Evolutionary conservation across 2,797 vertebrate genomes (phyloP), one percentile per base, ranked within the genome.

Genomic region (Acanthurus tractus): DNA sequence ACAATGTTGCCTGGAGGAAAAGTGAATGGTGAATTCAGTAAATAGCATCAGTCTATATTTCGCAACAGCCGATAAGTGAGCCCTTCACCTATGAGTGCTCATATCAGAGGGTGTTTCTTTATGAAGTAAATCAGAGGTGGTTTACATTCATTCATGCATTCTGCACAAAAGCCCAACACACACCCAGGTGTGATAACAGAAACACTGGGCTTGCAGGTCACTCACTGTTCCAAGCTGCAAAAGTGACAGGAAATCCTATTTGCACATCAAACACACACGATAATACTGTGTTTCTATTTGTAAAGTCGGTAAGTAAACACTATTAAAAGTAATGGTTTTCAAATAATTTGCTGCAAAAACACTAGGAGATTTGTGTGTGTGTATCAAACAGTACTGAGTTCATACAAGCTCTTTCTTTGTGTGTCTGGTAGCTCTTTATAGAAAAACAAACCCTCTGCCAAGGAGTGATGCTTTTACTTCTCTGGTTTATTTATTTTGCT

Each of bases 211-310:
- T 34, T 34, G 57, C 42, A 49, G 62, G 36, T 69, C 57, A 52
- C 11, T 25, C 22, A 50, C 22, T 11, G 52, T 68, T 63, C 20
- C 6, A 1, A 17, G 13, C 22, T 13, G 44, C 25, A 25, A 84
- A 80, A 82, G 73, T 82, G 63, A 78, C 45, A 70, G 36, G 42
- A 83, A 68, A 56, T 17, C 62, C 3, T 83, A 58, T 84, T 84
- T 77, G 61, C 75, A 77, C 74, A 76, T 49, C 46, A 88, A 85
- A 87, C 87, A 87, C 8, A 8, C 7, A 1, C 11, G 34, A 67
- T 12, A 34, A n/a, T 0, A 5, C 38, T 4, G 49, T 50, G 50
- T 64, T 65, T 52, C 17, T 62, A 6, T 75, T 55, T 63, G 49
- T 22, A 9, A 72, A 64, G 58, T 44, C 25, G 34, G 14, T 46